Base-by-base conservation (phyloP, 2,888 invertebrate species). In the Agrilus mali region DNA sequence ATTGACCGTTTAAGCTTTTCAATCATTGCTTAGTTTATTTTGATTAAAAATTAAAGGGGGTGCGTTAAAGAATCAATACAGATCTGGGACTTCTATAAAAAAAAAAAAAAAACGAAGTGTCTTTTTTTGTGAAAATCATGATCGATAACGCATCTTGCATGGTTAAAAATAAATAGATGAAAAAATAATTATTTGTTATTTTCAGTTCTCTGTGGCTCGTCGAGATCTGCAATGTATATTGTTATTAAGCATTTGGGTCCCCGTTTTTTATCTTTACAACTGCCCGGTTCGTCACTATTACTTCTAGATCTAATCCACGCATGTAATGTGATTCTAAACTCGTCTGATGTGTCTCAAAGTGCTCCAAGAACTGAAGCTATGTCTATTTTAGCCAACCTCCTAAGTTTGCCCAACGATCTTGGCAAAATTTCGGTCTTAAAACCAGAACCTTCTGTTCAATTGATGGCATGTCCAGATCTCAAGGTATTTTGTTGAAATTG, bases 301-400 rank as follows among this genome's bases (percentile, higher is more conserved):
- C 69, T 92, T 40, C 69, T 92, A 42, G 94, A 95, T 70, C 83
- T 94, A 55, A 84, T 95, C 32, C 86, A 88, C 58, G 93, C 93
- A 7, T 87, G 90, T 51, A 87, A 89, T 46, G 80, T 86, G 15
- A 80, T 95, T 48, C 73, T 94, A 46, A 86, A 86, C 55, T 83
- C 84, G 13, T 75, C 80, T 12, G 92, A 92, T 60, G 75, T 84
- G 46, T 75, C 78, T 36, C 71, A 74, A 34, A 65, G 70, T 51
- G 31, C 68, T 47, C 95, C 95, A 0, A 75, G 94, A 46, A 83
- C 86, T 8, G 95, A 95, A 59, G 94, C 94, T 1, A 82, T 93
- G 17, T 85, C 90, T 0, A 81, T 95, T 47, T 70, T 96, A 31
- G 93, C 93, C 1, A 85, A 89, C 1, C 67, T 96, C 42, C 69